A percentile compares a stretch with the other conserved stretches of the same genome.
Conservation (phyloP, 1,140 invertebrate genomes). For the Halictus rubicundus region DNA sequence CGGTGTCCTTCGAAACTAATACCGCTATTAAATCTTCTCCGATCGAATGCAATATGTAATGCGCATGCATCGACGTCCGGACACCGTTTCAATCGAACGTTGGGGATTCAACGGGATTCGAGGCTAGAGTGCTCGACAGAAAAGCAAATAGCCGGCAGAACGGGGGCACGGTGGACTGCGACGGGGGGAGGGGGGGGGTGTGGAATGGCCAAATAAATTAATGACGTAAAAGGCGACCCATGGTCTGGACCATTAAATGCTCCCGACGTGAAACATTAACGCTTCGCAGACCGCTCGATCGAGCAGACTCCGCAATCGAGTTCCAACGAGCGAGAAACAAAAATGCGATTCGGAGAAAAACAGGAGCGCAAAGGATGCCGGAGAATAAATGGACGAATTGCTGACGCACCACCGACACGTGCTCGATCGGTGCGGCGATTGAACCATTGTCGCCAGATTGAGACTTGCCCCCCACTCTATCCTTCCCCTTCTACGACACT, state of each 20-base stretch:
- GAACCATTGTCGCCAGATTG: no score
- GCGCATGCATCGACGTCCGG: no score
- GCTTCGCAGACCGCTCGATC: not conserved
- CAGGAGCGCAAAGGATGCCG: no score
- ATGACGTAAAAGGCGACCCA: slow-evolving; percentile 16
- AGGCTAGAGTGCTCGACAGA: not conserved
- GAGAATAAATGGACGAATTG: no score
- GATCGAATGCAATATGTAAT: not conserved
- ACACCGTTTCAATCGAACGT: not conserved
- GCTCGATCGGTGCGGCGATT: no score
- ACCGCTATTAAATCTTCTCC: slow-evolving; percentile 16
- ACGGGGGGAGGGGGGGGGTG: not conserved
- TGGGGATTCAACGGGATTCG: slow-evolving; percentile 8
- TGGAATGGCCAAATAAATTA: slow-evolving; percentile 11
- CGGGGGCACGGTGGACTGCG: no score
- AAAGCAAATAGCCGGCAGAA: not conserved
- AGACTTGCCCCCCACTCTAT: no score
- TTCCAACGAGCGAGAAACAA: not conserved
- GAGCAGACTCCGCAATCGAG: not conserved
- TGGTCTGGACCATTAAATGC: slow-evolving; percentile 5
- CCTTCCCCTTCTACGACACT: no score
- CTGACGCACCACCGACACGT: no score
- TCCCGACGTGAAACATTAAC: not conserved
- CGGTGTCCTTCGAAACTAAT: slow-evolving; percentile 5
- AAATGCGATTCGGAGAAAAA: no score